Percentiles rank a stretch among this genome's conserved stretches.
These are phyloP conservation scores for Callaeas wilsoni DNA, from an alignment of 2,113 vertebrate species.

Conservation along the genomic window DNA sequence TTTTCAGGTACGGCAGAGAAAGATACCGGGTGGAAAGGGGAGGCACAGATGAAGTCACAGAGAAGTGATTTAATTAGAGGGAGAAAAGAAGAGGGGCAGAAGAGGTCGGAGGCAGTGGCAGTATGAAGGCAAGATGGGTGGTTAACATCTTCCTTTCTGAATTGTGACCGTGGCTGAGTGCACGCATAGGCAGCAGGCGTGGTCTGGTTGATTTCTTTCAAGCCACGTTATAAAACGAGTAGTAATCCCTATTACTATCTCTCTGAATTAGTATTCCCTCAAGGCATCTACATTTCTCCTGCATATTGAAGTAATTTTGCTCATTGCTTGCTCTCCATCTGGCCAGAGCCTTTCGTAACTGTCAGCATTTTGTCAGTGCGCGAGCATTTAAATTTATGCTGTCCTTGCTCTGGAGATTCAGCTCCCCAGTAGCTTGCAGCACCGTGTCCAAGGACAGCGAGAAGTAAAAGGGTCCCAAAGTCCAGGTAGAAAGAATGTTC, in stretches of 20 bases:
- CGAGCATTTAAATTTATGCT: conserved; percentile 28
- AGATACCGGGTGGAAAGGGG: background rate
- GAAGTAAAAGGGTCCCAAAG: background rate
- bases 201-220: background rate
- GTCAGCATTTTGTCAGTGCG: conserved; percentile 12
- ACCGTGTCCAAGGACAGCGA: background rate
- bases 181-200: background rate
- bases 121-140: background rate
- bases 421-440: background rate
- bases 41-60: background rate
- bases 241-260: background rate
- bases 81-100: background rate
- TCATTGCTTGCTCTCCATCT: background rate
- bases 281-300: background rate
- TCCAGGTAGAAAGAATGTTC: background rate
- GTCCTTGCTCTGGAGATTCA: background rate
- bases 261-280: conserved; percentile 11
- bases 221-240: conserved; percentile 26
- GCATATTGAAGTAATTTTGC: conserved; percentile 51
- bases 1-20: background rate
- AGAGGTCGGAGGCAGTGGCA: background rate
- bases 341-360: background rate
- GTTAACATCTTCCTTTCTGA: background rate
- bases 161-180: background rate
- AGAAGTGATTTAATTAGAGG: background rate